These are phyloP conservation scores for Mionectes macconnelli DNA, from an alignment of 2,113 vertebrate genomes.

Conservation along the genomic window DNA sequence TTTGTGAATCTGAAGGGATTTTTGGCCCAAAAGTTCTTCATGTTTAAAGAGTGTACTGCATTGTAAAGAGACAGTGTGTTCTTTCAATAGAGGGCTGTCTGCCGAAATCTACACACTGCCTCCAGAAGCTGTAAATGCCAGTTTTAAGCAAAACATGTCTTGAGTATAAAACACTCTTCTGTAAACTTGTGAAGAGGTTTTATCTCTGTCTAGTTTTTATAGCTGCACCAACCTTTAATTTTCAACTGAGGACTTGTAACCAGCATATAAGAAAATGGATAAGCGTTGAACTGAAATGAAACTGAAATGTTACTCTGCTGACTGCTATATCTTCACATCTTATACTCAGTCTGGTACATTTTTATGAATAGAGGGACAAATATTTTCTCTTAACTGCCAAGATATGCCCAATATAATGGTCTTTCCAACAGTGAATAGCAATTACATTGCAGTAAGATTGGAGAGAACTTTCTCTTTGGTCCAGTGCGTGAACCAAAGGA, in stretches of 20 bases:
- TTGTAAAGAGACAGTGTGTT: neutral
- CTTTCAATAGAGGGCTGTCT: neutral
- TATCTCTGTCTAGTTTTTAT: slow-evolving; percentile 12
- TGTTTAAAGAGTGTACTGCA: neutral
- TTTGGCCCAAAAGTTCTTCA: neutral
- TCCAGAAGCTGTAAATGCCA: slow-evolving; percentile 38
- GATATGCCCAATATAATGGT: neutral
- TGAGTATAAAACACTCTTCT: slow-evolving; percentile 9
- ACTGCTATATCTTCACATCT: neutral
- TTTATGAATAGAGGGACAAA: neutral
- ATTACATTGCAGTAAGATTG: neutral
- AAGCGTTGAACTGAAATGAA: neutral
- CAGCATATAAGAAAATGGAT: neutral
- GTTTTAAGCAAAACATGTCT: slow-evolving; percentile 15
- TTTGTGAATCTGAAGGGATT: neutral
- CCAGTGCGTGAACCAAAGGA: neutral
- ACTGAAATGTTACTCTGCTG: neutral
- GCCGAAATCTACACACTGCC: neutral
- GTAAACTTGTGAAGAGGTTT: slow-evolving; percentile 15
- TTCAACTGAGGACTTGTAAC: neutral
- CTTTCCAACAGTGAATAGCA: neutral
- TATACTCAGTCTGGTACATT: neutral
- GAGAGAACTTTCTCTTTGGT: neutral
- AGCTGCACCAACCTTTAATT: neutral
- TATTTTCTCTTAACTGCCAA: neutral